These are phyloP conservation scores for Cecidostiba fungosa DNA, from an alignment of 2,888 invertebrate genomes.

Conservation along the genomic window DNA sequence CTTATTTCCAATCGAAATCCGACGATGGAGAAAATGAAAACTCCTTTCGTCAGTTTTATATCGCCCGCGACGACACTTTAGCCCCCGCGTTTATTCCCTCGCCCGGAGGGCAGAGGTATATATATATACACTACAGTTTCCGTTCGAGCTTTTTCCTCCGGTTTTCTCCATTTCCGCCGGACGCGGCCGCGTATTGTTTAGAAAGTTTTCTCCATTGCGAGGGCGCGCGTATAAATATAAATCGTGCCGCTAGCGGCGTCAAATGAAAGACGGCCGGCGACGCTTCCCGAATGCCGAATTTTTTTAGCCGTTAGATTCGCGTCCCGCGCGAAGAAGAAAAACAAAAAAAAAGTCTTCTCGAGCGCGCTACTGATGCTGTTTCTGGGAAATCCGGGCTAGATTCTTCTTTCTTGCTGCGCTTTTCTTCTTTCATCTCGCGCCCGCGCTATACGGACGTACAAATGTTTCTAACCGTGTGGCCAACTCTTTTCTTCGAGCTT, in stretches of 20 bases:
- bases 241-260: constrained; percentile 37
- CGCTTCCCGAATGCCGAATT: constrained; percentile 53
- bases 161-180: constrained; percentile 28
- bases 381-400: constrained; percentile 3
- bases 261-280: constrained; percentile 56
- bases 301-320: constrained; percentile 43
- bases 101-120: not conserved
- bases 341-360: constrained; percentile 31
- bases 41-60: constrained; percentile 56
- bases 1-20: constrained; percentile 56
- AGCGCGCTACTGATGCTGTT: not conserved
- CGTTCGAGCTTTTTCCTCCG: not conserved
- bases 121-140: too few species aligned
- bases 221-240: constrained; percentile 60
- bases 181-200: constrained; percentile 50
- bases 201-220: constrained; percentile 48
- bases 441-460: constrained; percentile 7
- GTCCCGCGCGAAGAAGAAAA: not conserved
- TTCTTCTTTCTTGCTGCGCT: not conserved
- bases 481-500: constrained; percentile 8
- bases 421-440: not conserved
- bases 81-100: constrained; percentile 30
- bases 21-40: constrained; percentile 57
- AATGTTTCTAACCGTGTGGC: not conserved
- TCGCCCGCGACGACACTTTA: constrained; percentile 44